Percentiles rank a stretch among this genome's conserved stretches.
phyloP scores from a whole-genome alignment of 2,113 vertebrate species.

The Numenius arquata region DNA sequence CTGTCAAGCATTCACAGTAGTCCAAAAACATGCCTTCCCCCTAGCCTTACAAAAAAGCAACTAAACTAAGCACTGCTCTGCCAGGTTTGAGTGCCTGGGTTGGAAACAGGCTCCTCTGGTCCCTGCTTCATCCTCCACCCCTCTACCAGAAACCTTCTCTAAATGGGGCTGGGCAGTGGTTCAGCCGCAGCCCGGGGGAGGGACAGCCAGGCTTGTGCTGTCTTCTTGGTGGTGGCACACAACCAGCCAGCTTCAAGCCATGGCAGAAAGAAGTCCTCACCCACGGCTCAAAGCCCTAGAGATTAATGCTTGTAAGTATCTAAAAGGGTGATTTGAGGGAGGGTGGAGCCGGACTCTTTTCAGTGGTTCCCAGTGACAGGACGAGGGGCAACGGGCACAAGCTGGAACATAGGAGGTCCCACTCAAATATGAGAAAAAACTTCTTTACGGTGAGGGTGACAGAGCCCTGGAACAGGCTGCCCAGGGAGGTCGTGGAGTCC shows the following conservation, averaged over 20 bases:
- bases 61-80: neutral
- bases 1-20: neutral
- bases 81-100: rapidly evolving
- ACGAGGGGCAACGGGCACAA: no score
- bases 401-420: no score
- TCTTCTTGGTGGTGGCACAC: neutral
- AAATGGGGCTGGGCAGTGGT: neutral
- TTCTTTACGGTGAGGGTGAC: no score
- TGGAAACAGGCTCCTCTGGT: neutral
- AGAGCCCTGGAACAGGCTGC: no score
- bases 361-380: no score
- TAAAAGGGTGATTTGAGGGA: no score
- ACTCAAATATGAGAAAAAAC: no score
- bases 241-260: neutral
- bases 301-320: no score
- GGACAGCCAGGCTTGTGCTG: rapidly evolving
- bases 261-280: neutral
- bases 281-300: neutral
- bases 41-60: neutral
- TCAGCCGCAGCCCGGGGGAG: neutral
- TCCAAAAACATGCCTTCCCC: neutral
- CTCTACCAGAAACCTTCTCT: neutral
- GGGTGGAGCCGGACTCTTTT: no score
- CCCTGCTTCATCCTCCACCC: neutral
- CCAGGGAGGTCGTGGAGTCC: no score